A percentile compares a stretch with the other conserved stretches of the same genome.
Evolutionary conservation across 2,797 vertebrate species (phyloP).

Genomic region (Hoplostethus atlanticus): DNA sequence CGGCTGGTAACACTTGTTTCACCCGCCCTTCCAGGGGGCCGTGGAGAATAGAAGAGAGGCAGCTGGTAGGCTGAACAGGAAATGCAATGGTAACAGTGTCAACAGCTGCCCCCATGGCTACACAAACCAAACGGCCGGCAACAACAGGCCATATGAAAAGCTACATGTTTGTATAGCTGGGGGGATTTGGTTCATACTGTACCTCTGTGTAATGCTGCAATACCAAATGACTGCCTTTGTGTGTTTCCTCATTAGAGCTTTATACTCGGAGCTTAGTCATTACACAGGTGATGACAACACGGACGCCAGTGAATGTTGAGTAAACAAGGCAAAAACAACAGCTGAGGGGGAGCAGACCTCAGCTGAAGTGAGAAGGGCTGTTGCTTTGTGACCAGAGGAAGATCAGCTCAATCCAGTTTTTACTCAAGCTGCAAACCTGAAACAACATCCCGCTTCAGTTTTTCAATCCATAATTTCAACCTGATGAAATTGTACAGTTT

Average conservation of each 20-base stretch:
- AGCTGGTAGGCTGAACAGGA: slow-evolving; percentile 91
- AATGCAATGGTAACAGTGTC: slow-evolving; percentile 87
- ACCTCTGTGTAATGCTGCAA: slow-evolving; percentile 59
- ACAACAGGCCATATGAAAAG: slow-evolving; percentile 82
- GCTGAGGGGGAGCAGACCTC: slow-evolving; percentile 57
- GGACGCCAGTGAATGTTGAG: slow-evolving; percentile 74
- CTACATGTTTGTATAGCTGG: slow-evolving; percentile 85
- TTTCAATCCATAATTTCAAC: background rate
- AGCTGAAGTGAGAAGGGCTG: slow-evolving; percentile 29
- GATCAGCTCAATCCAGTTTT: slow-evolving; percentile 15
- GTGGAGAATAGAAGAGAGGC: slow-evolving; percentile 84
- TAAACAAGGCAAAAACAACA: slow-evolving; percentile 83
- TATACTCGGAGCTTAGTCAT: slow-evolving; percentile 82
- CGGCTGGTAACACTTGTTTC: slow-evolving; percentile 85
- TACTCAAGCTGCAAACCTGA: slow-evolving; percentile 2
- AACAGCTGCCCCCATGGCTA: slow-evolving; percentile 87
- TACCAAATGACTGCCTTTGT: slow-evolving; percentile 73
- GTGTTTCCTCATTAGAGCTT: slow-evolving; percentile 82
- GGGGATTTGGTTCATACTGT: slow-evolving; percentile 76
- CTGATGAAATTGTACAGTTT: slow-evolving; percentile 1
- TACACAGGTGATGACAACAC: slow-evolving; percentile 88
- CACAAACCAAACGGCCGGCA: slow-evolving; percentile 83
- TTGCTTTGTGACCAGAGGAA: slow-evolving; percentile 38
- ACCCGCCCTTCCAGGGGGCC: slow-evolving; percentile 79
- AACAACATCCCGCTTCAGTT: background rate